These are phyloP conservation scores for Lindbergichthys nudifrons DNA, from an alignment of 2,797 vertebrate species.

Conservation along the genomic window DNA sequence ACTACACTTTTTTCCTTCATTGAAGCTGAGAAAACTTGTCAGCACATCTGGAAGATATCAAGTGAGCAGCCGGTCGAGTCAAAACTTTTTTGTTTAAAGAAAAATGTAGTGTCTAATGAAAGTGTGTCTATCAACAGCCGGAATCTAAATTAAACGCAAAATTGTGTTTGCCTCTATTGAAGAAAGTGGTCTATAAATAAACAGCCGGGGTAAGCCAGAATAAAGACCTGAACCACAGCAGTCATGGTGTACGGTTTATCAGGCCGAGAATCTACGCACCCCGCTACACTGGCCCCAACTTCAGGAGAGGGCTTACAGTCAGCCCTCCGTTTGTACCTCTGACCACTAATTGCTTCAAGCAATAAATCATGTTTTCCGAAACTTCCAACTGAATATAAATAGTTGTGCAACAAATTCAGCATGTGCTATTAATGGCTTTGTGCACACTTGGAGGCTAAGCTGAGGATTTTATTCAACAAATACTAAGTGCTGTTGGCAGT, in stretches of 20 bases:
- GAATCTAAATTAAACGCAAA: slow-evolving; percentile 72
- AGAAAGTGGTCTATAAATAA: slow-evolving; percentile 78
- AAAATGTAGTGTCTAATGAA: slow-evolving; percentile 68
- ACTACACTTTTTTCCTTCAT: slow-evolving; percentile 19
- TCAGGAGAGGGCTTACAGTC: slow-evolving; percentile 60
- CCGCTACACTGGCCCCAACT: slow-evolving; percentile 53
- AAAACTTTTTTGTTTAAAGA: slow-evolving; percentile 57
- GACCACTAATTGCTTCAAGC: slow-evolving; percentile 77
- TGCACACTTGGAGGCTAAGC: slow-evolving; percentile 51
- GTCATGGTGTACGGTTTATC: slow-evolving; percentile 69
- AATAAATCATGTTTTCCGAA: slow-evolving; percentile 77
- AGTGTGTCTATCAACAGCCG: slow-evolving; percentile 75
- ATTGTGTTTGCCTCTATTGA: slow-evolving; percentile 76
- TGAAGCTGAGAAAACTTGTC: slow-evolving; percentile 74
- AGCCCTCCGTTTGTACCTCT: slow-evolving; percentile 53
- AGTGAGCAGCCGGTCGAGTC: slow-evolving; percentile 71
- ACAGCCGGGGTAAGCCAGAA: slow-evolving; percentile 53
- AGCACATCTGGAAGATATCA: slow-evolving; percentile 84
- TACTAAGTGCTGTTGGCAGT: slow-evolving; percentile 70
- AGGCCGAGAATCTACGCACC: slow-evolving; percentile 69
- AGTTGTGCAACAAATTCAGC: slow-evolving; percentile 73
- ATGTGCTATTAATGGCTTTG: slow-evolving; percentile 69
- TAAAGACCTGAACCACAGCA: slow-evolving; percentile 67
- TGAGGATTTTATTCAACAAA: slow-evolving; percentile 69
- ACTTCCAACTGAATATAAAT: slow-evolving; percentile 77